Conservation (phyloP, 1,140 invertebrate genomes). For the Hyles vespertilio region DNA sequence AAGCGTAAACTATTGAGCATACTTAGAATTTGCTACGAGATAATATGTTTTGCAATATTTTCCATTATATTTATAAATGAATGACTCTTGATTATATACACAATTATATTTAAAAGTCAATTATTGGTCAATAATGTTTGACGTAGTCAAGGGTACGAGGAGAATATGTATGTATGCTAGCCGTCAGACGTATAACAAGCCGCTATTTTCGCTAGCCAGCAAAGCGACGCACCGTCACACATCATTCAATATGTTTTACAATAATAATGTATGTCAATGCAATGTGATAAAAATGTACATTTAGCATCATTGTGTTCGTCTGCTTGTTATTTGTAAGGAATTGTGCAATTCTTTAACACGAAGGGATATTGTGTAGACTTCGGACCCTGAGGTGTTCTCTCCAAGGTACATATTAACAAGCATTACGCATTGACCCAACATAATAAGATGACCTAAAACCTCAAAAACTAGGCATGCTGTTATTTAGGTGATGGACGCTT, state of each 20-base stretch:
- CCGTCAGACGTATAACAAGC: too few species aligned
- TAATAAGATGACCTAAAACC: constrained; percentile 59
- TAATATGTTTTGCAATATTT: constrained; percentile 9
- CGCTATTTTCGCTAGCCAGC: constrained; percentile 17
- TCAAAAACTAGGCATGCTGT: constrained; percentile 32
- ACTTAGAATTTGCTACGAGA: constrained; percentile 1
- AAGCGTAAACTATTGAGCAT: constrained; percentile 7
- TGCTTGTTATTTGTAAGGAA: background rate
- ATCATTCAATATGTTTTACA: constrained; percentile 22
- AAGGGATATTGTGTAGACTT: constrained; percentile 42
- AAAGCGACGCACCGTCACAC: constrained; percentile 28
- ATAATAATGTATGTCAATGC: constrained; percentile 18
- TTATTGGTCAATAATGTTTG: constrained; percentile 25
- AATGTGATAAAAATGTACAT: constrained; percentile 19
- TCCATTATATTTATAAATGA: constrained; percentile 18
- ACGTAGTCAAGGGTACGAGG: constrained; percentile 40
- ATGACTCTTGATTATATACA: constrained; percentile 40
- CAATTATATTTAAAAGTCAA: constrained; percentile 33
- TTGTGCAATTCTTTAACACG: constrained; percentile 41
- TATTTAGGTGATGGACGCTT: constrained; percentile 27
- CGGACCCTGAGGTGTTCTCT: constrained; percentile 52
- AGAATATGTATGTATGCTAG: constrained; percentile 2
- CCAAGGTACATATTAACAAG: constrained; percentile 54
- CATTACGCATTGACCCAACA: constrained; percentile 62
- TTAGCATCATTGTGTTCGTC: background rate